Conservation (phyloP, 1,140 invertebrate genomes). For the Pinna nobilis region DNA sequence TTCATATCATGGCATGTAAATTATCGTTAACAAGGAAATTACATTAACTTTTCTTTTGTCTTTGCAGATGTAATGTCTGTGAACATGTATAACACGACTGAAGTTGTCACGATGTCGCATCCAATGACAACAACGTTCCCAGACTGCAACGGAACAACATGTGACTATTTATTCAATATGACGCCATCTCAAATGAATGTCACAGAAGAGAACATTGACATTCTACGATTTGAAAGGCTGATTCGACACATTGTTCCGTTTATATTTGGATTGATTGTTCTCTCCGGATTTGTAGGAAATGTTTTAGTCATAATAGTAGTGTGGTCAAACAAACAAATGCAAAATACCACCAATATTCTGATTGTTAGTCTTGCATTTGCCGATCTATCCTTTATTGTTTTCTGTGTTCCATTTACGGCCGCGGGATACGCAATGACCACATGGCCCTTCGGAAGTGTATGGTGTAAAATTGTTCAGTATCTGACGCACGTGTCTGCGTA, state of each 20-base stretch:
- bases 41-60: no score
- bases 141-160: no score
- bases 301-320: conserved; percentile 88
- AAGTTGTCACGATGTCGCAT: no score
- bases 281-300: conserved; percentile 92
- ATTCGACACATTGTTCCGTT: conserved; percentile 81
- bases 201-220: conserved; percentile 2
- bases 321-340: conserved; percentile 92
- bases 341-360: conserved; percentile 93
- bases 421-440: conserved; percentile 72
- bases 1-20: no score
- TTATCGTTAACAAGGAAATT: no score
- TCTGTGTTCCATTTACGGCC: conserved; percentile 88
- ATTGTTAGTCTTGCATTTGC: conserved; percentile 90
- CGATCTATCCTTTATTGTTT: conserved; percentile 94
- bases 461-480: conserved; percentile 93
- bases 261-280: conserved; percentile 90
- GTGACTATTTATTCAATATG: no score
- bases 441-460: conserved; percentile 93
- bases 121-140: no score
- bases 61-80: no score
- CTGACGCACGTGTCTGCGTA: conserved; percentile 86
- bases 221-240: conserved; percentile 13
- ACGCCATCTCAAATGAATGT: no score
- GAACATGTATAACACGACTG: no score